phyloP scores from a whole-genome alignment of 2,797 vertebrate species.

The Amphiprion clarkii region DNA sequence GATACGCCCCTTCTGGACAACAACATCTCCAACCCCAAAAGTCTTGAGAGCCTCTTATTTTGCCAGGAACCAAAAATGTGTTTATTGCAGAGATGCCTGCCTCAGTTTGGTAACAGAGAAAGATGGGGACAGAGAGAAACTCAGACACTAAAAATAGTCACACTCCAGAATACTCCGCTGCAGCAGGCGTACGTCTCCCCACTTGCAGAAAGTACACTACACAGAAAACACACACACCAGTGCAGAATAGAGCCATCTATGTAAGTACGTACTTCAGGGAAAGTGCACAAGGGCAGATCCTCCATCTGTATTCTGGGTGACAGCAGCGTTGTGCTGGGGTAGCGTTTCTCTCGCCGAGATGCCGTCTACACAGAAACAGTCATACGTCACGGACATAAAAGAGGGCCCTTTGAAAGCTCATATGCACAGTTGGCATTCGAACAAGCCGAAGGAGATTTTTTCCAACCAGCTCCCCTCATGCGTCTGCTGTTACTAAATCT shows the following conservation, averaged over 20 bases:
- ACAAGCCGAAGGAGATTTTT: constrained; percentile 69
- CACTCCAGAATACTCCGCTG: constrained; percentile 62
- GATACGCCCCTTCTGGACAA: background rate
- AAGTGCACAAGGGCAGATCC: constrained; percentile 78
- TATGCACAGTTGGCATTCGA: constrained; percentile 66
- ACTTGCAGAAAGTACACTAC: constrained; percentile 61
- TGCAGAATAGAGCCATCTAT: constrained; percentile 70
- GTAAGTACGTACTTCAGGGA: constrained; percentile 72
- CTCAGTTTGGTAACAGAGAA: constrained; percentile 47
- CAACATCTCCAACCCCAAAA: constrained; percentile 9
- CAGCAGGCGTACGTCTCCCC: constrained; percentile 43
- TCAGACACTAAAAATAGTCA: constrained; percentile 72
- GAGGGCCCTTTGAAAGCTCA: constrained; percentile 64
- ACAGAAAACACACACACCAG: constrained; percentile 48
- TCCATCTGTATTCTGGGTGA: constrained; percentile 81
- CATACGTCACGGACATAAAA: constrained; percentile 71
- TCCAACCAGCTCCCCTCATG: constrained; percentile 62
- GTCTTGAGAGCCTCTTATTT: constrained; percentile 24
- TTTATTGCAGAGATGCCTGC: constrained; percentile 39
- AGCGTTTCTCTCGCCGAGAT: constrained; percentile 67
- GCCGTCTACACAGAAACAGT: constrained; percentile 68
- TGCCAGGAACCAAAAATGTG: constrained; percentile 36
- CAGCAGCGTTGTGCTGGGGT: constrained; percentile 66
- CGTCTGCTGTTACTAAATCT: constrained; percentile 76
- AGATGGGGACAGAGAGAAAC: constrained; percentile 40